phyloP scores from a whole-genome alignment of 2,113 vertebrate species.

The Laterallus jamaicensis region DNA sequence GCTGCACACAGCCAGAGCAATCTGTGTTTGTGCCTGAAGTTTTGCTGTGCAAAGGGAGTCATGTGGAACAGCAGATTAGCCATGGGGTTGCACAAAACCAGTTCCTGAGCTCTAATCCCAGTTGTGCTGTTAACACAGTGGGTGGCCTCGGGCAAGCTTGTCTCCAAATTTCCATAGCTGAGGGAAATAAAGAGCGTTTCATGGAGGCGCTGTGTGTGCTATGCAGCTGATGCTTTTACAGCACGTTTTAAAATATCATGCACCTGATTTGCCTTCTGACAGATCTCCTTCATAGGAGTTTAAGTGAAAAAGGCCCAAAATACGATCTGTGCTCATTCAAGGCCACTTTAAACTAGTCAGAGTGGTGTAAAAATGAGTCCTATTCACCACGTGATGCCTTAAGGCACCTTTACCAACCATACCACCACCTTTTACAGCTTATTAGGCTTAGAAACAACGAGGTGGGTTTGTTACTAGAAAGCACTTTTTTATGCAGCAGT shows the following conservation, averaged over 20 bases:
- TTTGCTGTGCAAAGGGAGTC: background rate
- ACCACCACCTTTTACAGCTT: background rate
- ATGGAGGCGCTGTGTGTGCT: fast-evolving
- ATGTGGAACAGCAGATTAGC: background rate
- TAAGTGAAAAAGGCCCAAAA: background rate
- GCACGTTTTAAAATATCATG: background rate
- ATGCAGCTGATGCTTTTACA: background rate
- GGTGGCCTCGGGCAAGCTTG: fast-evolving
- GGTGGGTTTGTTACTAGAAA: slow-evolving; percentile 10
- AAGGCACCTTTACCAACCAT: background rate
- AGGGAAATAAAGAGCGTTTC: background rate
- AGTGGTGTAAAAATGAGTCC: background rate
- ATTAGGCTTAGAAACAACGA: background rate
- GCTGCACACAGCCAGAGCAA: background rate
- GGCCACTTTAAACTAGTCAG: background rate
- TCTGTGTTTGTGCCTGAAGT: fast-evolving
- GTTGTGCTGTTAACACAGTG: background rate
- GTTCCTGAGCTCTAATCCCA: background rate
- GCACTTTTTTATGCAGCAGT: background rate
- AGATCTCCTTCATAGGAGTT: background rate
- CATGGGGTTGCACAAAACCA: background rate
- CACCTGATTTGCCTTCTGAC: background rate
- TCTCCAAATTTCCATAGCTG: background rate
- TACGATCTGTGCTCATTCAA: background rate
- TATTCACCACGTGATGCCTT: background rate